Percentiles rank a stretch among this genome's conserved stretches.
Evolutionary conservation across 2,113 vertebrate species (phyloP).

Genomic region (Ploceus nigricollis): DNA sequence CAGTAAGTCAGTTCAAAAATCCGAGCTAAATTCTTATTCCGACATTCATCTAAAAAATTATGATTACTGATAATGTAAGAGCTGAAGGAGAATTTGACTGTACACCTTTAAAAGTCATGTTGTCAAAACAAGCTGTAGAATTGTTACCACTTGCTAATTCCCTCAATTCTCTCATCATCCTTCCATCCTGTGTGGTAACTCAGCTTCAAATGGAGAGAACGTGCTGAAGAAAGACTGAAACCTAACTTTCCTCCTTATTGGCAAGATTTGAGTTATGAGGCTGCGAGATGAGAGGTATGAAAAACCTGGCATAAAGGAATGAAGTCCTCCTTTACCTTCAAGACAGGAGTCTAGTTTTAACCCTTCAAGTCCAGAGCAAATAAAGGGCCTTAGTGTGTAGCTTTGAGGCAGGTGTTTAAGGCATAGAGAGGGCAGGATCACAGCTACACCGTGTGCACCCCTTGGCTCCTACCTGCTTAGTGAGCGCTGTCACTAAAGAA

Average conservation of each 20-base stretch:
- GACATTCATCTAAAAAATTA: background rate
- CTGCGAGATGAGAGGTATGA: background rate
- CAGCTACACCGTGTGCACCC: fast-evolving
- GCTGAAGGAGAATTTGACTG: background rate
- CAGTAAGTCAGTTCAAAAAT: background rate
- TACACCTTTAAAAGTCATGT: background rate
- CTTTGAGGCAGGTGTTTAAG: background rate
- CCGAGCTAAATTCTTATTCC: background rate
- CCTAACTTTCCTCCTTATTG: background rate
- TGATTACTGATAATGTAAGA: background rate
- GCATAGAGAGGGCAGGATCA: background rate
- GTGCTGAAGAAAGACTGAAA: background rate
- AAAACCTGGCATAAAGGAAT: background rate
- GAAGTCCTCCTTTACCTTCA: background rate
- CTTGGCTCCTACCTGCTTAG: background rate
- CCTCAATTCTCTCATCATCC: background rate
- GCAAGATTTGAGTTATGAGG: background rate
- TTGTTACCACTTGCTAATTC: background rate
- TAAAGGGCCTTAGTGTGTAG: background rate
- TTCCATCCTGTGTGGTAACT: background rate
- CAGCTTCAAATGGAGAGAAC: background rate
- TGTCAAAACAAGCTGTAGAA: background rate
- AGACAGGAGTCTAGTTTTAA: background rate
- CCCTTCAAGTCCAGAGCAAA: background rate
- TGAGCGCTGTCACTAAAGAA: fast-evolving